Percentiles rank a stretch among this genome's conserved stretches.
phyloP scores from a whole-genome alignment of 2,888 invertebrate species.

The Lepidocyrtoides sp. region DNA sequence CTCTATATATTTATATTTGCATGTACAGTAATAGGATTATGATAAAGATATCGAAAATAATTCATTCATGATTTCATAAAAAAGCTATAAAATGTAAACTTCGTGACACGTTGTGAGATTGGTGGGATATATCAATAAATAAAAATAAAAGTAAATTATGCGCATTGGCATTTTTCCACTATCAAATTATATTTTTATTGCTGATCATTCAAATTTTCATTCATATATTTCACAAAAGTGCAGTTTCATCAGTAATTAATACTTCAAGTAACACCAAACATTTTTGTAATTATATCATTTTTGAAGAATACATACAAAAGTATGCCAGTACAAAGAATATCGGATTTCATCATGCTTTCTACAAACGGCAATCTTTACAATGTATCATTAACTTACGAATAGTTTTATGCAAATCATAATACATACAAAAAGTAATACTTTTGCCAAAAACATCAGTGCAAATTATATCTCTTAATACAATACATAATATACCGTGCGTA shows the following conservation, averaged over 20 bases:
- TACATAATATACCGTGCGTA: not conserved
- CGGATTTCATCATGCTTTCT: too few relatives aligned
- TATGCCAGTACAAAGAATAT: too few relatives aligned
- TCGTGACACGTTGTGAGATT: not conserved
- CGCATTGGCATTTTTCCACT: not conserved
- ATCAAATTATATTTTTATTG: conserved; percentile 1
- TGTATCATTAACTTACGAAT: not conserved
- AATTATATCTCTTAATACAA: not conserved
- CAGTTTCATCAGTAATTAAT: not conserved
- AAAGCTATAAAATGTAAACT: conserved; percentile 7
- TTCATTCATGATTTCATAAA: not conserved
- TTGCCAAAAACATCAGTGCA: not conserved
- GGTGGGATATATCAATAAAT: not conserved
- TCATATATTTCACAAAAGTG: not conserved
- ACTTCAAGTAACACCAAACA: too few relatives aligned
- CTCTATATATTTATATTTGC: conserved; percentile 49
- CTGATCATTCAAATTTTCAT: not conserved
- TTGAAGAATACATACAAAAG: too few relatives aligned
- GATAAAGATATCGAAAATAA: conserved; percentile 1
- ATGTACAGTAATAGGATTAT: conserved; percentile 4
- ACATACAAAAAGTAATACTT: not conserved
- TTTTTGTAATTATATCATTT: not conserved
- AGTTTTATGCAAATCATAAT: not conserved
- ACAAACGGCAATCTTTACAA: not conserved
- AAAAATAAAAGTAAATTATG: not conserved